phyloP scores from a whole-genome alignment of 2,888 invertebrate species.

The Heliconius cydno region DNA sequence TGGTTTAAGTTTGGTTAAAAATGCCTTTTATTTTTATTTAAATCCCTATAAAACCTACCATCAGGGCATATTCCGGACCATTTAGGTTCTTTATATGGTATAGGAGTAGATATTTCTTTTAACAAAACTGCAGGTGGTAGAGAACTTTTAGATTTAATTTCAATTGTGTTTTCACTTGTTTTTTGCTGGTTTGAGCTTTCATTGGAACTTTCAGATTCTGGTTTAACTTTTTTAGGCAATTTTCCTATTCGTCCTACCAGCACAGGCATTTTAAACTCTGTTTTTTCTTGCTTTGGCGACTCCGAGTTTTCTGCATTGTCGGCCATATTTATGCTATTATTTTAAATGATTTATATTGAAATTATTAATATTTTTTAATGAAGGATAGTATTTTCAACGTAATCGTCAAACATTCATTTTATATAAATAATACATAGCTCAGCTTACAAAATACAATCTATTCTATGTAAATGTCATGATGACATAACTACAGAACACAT shows the following conservation, averaged over 20 bases:
- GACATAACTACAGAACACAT: neutral
- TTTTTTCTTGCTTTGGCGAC: conserved; percentile 51
- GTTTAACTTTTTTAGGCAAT: conserved; percentile 74
- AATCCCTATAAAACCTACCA: conserved; percentile 52
- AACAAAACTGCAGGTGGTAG: conserved; percentile 63
- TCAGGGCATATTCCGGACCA: conserved; percentile 89
- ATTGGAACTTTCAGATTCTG: conserved; percentile 51
- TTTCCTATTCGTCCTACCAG: conserved; percentile 80
- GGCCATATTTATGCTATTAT: conserved; percentile 34
- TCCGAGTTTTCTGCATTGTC: conserved; percentile 47
- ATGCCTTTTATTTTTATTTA: no score
- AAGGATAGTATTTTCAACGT: neutral
- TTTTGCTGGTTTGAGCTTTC: conserved; percentile 52
- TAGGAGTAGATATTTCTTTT: conserved; percentile 70
- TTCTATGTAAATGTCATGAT: neutral
- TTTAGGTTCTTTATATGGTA: conserved; percentile 90
- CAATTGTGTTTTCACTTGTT: conserved; percentile 46
- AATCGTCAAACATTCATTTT: neutral
- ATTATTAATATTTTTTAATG: neutral
- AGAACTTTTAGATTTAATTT: conserved; percentile 54
- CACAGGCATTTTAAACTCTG: conserved; percentile 82
- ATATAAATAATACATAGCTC: neutral
- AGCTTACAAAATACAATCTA: neutral
- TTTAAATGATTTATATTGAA: neutral
- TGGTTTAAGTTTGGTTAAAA: no score